Base-by-base conservation (phyloP, 2,797 vertebrate genomes). In the Danio tinwini region DNA sequence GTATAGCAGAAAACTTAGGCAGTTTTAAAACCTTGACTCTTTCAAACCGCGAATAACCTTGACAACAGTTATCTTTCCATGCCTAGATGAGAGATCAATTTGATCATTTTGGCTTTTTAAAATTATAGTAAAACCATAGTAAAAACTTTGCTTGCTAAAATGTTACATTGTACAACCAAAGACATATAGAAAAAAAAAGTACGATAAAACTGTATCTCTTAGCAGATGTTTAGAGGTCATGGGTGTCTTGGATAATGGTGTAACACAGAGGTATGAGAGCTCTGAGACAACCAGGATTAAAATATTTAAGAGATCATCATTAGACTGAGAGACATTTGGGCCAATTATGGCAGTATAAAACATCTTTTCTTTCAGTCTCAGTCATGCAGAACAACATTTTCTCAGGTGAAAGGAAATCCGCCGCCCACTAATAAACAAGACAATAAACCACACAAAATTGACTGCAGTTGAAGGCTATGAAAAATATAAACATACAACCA, bases 221-320 rank as follows among this genome's bases (percentile, higher is more conserved):
- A 58, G 14, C 39, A 68, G 42, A 68, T 68, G 64, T 59, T 77
- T 59, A 14, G 16, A 58, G 52, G 63, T 44, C 50, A 56, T 1
- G 0, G 52, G 16, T 47, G 7, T 61, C 21, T 61, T 59, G 16
- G n/a, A 56, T 68, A 50, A 55, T 58, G 16, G 44, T 58, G 44
- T 17, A 45, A 14, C 63, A 17, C 49, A 16, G 44, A 65, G 14
- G 63, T 56, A 65, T 7, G 7, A 49, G 44, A 61, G 52, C 56
- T 49, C 16, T 49, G 64, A 47, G 53, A 77, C 14, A 68, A 19
- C 37, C 42, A 40, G 16, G 17, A 56, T 76, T 68, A 39, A 56
- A 67, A 58, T 59, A 55, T 77, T 77, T 68, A 19, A 77, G 21
- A 59, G 71, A 73, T 47, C 55, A 73, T 67, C 63, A 58, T 68